Evolutionary conservation across 2,113 vertebrate genomes (phyloP), one percentile per base, ranked within the genome.

Genomic region (Trichechus manatus): DNA sequence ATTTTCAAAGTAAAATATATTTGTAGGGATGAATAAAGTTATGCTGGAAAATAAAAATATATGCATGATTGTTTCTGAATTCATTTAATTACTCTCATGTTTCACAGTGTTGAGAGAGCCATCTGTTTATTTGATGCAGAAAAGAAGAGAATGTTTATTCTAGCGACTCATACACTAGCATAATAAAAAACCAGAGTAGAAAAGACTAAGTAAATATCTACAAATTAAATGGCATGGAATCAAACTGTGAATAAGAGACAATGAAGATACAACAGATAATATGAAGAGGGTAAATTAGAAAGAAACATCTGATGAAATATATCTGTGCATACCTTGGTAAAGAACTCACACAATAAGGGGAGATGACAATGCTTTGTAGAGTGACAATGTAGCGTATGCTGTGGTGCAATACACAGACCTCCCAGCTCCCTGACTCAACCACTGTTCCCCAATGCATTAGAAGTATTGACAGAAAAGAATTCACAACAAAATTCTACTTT

Each of bases 51-150:
- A 88, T 94, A 93, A 80, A 94, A 85, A 17, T 89, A 56, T 75
- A 29, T 84, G 39, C 31, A 56, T 81, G 33, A 50, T 56, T 93
- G 50, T 87, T 31, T 91, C 31, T 42, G 66, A 93, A 93, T 93
- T 93, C 36, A 93, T 92, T 88, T 87, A 96, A 96, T 93, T 89
- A 53, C 53, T 78, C 50, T 93, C 84, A 42, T 92, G 89, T 80
- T 95, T 97, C 94, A 87, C 86, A 93, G 68, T 75, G 23, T 70
- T 82, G 42, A 92, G 93, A 87, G 56, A 88, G 53, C 66, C 87
- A 96, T 97, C 84, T 95, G 68, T 84, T 94, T 94, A 94, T 89
- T 93, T 92, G 79, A 87, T 89, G 29, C 39, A 92, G 64, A 91
- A 89, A 96, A 9, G 22, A 93, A 96, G 61, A 68, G 39, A 92